phyloP scores from a whole-genome alignment of 2,797 vertebrate genomes.

The Danio aesculapii region DNA sequence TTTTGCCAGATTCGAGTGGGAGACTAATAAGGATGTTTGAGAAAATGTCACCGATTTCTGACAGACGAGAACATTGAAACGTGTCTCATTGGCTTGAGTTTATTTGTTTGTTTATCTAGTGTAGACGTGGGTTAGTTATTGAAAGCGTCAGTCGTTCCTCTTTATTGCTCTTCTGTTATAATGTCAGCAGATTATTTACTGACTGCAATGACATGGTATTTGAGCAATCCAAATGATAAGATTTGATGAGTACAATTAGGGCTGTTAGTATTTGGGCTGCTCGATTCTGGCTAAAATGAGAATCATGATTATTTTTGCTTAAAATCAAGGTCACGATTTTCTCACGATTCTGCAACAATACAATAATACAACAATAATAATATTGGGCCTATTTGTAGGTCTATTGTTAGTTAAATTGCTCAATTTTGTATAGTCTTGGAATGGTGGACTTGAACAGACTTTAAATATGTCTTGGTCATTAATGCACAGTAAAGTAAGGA shows the following conservation, averaged over 20 bases:
- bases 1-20: neutral
- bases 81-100: conserved; percentile 1
- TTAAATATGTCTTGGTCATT: too few relatives aligned
- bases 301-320: too few relatives aligned
- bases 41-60: neutral
- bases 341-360: too few relatives aligned
- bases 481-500: too few relatives aligned
- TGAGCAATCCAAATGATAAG: neutral
- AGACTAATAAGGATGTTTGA: conserved; percentile 8
- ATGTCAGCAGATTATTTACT: neutral
- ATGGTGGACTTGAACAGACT: too few relatives aligned
- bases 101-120: neutral
- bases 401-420: too few relatives aligned
- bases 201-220: neutral
- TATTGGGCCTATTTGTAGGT: too few relatives aligned
- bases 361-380: too few relatives aligned
- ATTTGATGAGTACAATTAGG: neutral
- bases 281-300: too few relatives aligned
- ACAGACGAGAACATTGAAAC: neutral
- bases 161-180: neutral
- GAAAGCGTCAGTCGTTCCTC: neutral
- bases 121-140: neutral
- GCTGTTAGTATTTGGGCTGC: too few relatives aligned
- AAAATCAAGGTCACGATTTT: too few relatives aligned
- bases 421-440: too few relatives aligned